Evolutionary conservation across 2,888 invertebrate genomes (phyloP), one percentile per base, ranked within the genome.

Genomic region (Oscheius myriophilus): DNA sequence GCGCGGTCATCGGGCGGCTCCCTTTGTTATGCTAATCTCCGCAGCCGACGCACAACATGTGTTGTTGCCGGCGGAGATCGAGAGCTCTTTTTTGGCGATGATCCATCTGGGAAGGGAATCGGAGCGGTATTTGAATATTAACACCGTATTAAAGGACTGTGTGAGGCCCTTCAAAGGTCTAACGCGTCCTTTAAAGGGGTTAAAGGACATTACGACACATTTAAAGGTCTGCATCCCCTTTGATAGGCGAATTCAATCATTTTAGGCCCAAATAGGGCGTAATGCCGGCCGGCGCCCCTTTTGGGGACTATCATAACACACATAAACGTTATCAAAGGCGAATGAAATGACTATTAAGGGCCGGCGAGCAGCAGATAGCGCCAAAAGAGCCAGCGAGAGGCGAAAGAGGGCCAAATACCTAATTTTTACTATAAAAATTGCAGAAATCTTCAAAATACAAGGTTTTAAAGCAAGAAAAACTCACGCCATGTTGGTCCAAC

Each of bases 401-500:
- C 12, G 11, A 43, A 11, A 43, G 46, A 21, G 3, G 4, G 3
- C n/a, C 6, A 46, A 18, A n/a, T 46, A 33, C 46, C 11, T 21
- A 11, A 46, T 11, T 46, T 46, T 46, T 6, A 46, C 46, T 2
- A 4, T 2, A 46, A 33, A 33, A 33, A n/a, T n/a, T n/a, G n/a
- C 9, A 33, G 33, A 33, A 33, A 33, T 6, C 9, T 33, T 6
- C 9, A 33, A 33, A 3, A 3, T 3, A 33, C 3, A 33, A 33
- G 33, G 33, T 33, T 33, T 33, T 33, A 9, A 16, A 18, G 11
- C 18, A 18, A 21, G 3, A 61, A 52, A 25, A 46, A 71, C 77
- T 78, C 64, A 83, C 82, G 70, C 74, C 78, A 66, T 79, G 77
- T 58, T 79, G 72, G 70, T 84, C 84, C 46, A 61, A 25, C 46